These are phyloP conservation scores for Acrocyrtus sp. DNA, from an alignment of 2,888 invertebrate species.

Conservation along the genomic window DNA sequence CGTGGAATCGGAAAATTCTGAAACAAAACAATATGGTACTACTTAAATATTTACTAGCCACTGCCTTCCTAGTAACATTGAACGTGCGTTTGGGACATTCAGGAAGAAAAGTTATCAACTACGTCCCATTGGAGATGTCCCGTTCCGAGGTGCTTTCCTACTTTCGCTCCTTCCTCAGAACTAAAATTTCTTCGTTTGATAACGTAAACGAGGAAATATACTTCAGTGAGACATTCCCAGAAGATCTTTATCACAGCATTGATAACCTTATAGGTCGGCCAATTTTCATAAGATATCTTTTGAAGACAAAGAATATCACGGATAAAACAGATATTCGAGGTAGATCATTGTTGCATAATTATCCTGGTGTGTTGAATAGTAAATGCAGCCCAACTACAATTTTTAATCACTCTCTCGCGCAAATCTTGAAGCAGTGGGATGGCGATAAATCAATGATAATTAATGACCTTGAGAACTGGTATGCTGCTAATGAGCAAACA, in stretches of 20 bases:
- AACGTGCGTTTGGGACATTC: too few relatives aligned
- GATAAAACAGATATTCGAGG: neutral
- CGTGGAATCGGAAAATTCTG: too few relatives aligned
- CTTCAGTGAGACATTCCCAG: neutral
- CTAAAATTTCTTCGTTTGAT: neutral
- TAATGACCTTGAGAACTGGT: conserved; percentile 4
- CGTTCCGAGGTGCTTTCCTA: neutral
- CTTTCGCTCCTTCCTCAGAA: neutral
- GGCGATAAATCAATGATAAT: neutral
- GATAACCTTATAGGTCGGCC: neutral
- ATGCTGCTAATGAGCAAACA: neutral
- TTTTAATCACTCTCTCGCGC: neutral
- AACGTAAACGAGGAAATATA: conserved; percentile 1
- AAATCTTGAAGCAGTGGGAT: neutral
- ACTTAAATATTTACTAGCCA: too few relatives aligned
- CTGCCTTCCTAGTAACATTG: too few relatives aligned
- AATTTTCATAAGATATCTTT: neutral
- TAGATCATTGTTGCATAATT: neutral
- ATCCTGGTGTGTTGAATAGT: neutral
- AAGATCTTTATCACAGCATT: neutral
- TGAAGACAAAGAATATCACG: conserved; percentile 7
- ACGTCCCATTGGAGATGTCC: neutral
- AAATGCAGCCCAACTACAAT: neutral
- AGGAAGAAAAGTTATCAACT: neutral
- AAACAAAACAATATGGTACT: too few relatives aligned